Evolutionary conservation across 2,888 invertebrate species (phyloP), one percentile per base, ranked within the genome.

Genomic region (Chrysolina haemoptera): DNA sequence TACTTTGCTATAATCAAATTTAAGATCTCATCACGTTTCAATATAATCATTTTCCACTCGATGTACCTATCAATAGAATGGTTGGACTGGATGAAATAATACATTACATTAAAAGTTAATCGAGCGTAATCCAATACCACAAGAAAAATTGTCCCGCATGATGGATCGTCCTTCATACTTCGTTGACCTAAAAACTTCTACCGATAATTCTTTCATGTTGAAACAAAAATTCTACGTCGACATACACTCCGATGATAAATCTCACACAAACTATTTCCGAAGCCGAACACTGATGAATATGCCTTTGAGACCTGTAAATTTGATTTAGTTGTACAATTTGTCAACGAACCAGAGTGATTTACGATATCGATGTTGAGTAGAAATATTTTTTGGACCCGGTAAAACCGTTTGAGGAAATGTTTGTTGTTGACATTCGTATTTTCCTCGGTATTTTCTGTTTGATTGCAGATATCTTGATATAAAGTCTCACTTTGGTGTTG

Each of bases 261-360:
- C 59, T 59, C 22, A n/a, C 14, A 8, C 1, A 35, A 59, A 16
- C 59, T 59, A 59, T 16, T 59, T 59, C 14, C 27, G 59, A 14
- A 9, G n/a, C 35, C 55, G 27, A 62, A 59, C 41, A 65, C 50
- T 76, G 76, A 78, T 76, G 73, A 75, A 78, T 78, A 76, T 67
- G 68, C 64, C 62, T 22, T 65, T 62, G 74, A 73, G 74, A 65
- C 74, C 73, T 76, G 78, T 73, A 75, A 75, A 79, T 78, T 79
- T 77, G 77, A 77, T 79, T 79, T 78, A 73, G 78, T 75, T 68
- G 73, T 76, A 75, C 79, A 79, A 78, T 78, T 77, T 78, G 78
- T 75, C 76, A 77, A 70, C 68, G 66, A 53, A 62, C 46, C 62
- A 66, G 73, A 75, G 76, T 78, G 79, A 79, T 78, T 79, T 76